phyloP scores from a whole-genome alignment of 2,888 invertebrate species.

The Drosophila mulleri region DNA sequence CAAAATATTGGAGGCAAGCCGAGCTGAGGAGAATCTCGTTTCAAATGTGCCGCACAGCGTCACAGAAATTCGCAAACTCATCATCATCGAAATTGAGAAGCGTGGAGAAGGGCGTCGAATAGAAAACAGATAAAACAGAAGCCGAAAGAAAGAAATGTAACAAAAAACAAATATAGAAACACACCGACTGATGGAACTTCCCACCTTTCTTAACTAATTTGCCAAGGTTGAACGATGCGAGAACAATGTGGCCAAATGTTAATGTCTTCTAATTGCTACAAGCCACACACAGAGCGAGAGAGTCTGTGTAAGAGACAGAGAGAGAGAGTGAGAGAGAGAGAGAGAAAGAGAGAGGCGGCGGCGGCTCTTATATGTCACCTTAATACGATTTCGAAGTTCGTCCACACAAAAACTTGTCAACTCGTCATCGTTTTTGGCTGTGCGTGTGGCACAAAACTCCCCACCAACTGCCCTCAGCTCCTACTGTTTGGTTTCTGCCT shows the following conservation, averaged over 20 bases:
- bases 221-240: conserved; percentile 60
- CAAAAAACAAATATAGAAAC: conserved; percentile 27
- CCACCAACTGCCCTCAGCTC: conserved; percentile 7
- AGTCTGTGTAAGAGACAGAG: conserved; percentile 2
- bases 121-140: conserved; percentile 34
- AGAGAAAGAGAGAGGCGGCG: conserved; percentile 15
- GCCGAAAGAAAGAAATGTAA: conserved; percentile 43
- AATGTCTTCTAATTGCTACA: conserved; percentile 73
- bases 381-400: conserved; percentile 67
- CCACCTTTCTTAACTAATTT: conserved; percentile 82
- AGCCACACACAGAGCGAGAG: conserved; percentile 28
- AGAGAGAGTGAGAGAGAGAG: neutral
- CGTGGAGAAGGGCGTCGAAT: conserved; percentile 1
- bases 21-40: conserved; percentile 29
- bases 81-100: conserved; percentile 30
- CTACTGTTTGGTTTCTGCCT: conserved; percentile 39
- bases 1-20: conserved; percentile 66
- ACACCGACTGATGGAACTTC: conserved; percentile 51
- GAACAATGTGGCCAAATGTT: conserved; percentile 54
- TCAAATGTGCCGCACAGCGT: conserved; percentile 44
- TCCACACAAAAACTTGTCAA: conserved; percentile 51
- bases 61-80: conserved; percentile 73
- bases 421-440: conserved; percentile 61
- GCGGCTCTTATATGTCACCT: conserved; percentile 62
- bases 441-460: conserved; percentile 65